Evolutionary conservation across 2,888 invertebrate genomes (phyloP), one percentile per base, ranked within the genome.

Genomic region (Acleris holmiana): DNA sequence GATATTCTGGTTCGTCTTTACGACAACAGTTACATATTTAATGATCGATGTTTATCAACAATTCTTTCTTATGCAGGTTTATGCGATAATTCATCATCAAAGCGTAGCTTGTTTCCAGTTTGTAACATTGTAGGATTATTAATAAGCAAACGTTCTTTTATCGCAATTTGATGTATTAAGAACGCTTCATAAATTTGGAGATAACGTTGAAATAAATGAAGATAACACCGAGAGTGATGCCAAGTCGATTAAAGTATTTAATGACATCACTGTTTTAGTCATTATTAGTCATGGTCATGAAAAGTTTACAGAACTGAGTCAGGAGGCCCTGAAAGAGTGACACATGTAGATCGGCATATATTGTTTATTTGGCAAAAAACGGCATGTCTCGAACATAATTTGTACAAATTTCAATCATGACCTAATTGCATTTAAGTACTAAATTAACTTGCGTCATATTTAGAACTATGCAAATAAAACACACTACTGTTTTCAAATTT

Each of bases 31-130:
- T 91, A 91, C 90, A 91, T 91, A 91, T 91, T 91, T 90, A 89
- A 91, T 91, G 89, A 88, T 88, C 89, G 87, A 89, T 91, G 92
- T 92, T 91, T 92, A 92, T 92, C 91, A 92, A 91, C 91, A 92
- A 86, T 91, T 91, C 88, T 91, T 92, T 91, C 91, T 91, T 89
- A 89, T 90, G 85, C 89, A 89, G 87, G 87, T 89, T 91, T 91
- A 92, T 62, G 87, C 86, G 76, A 84, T 92, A 91, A 92, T 89
- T 86, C 89, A 87, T 90, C 91, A 88, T 92, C 91, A 92, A 92
- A 92, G 90, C 83, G 80, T 82, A 76, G 86, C 84, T 89, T 89
- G 88, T 90, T 91, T 91, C 88, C 81, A 78, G 88, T 88, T 86
- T 19, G 19, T 21, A 13, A 13, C 19, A n/a, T 44, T 44, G 44